Conservation (phyloP, 2,888 invertebrate species). For the Mantis religiosa region DNA sequence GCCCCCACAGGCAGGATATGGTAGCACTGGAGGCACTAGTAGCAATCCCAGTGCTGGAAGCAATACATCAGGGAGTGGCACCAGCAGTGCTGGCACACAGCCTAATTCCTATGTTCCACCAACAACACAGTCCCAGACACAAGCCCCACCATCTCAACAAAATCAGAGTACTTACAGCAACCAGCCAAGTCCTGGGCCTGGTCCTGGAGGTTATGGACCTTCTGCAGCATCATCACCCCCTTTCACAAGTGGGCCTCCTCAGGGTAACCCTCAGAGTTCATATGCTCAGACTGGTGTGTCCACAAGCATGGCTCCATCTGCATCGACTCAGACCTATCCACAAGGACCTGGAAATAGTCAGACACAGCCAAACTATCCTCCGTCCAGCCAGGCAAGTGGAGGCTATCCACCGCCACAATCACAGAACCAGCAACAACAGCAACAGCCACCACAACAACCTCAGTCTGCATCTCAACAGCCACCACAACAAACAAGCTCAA, state of each 20-base stretch:
- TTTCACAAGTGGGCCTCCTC: constrained; percentile 35
- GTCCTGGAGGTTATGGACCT: constrained; percentile 42
- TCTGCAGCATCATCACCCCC: constrained; percentile 43
- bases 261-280: constrained; percentile 33
- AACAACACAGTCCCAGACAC: constrained; percentile 41
- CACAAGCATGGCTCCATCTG: constrained; percentile 46
- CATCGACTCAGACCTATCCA: constrained; percentile 55
- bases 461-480: constrained; percentile 40
- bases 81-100: background rate
- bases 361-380: constrained; percentile 48
- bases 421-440: constrained; percentile 24
- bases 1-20: constrained; percentile 17
- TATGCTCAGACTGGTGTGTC: constrained; percentile 37
- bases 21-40: background rate
- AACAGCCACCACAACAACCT: constrained; percentile 30
- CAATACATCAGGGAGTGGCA: background rate
- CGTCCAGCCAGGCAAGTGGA: constrained; percentile 52
- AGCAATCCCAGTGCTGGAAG: background rate
- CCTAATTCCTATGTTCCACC: constrained; percentile 32
- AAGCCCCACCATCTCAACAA: constrained; percentile 44
- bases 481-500: constrained; percentile 34
- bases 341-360: constrained; percentile 44
- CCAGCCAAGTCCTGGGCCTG: constrained; percentile 55
- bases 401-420: constrained; percentile 25
- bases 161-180: constrained; percentile 48